Percentiles rank a stretch among this genome's conserved stretches.
phyloP scores from a whole-genome alignment of 2,113 vertebrate species.

The Girardinichthys multiradiatus region DNA sequence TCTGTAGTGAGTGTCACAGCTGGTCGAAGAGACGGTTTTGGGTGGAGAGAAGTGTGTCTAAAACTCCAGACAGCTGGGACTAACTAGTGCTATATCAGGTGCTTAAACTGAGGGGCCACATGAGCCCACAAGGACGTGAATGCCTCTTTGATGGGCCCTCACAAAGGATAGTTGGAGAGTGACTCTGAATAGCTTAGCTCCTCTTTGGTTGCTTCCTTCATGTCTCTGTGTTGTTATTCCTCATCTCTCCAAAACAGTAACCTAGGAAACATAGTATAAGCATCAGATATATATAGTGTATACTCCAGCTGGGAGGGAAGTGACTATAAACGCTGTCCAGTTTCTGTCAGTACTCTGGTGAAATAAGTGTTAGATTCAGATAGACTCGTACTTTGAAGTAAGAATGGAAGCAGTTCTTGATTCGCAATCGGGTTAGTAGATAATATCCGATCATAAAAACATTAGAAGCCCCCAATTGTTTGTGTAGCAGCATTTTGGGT shows the following conservation, averaged over 20 bases:
- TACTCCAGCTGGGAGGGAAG: not conserved
- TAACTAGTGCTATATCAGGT: slow-evolving; percentile 35
- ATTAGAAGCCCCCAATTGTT: too few relatives aligned
- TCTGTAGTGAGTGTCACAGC: slow-evolving; percentile 52
- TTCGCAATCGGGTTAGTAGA: too few relatives aligned
- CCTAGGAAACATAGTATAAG: slow-evolving; percentile 4
- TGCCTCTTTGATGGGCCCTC: slow-evolving; percentile 37
- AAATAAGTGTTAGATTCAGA: too few relatives aligned
- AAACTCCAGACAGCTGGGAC: slow-evolving; percentile 44
- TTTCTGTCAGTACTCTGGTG: too few relatives aligned
- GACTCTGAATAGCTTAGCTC: slow-evolving; percentile 22
- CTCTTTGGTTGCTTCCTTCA: slow-evolving; percentile 30
- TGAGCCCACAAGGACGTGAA: slow-evolving; percentile 23
- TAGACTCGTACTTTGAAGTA: too few relatives aligned
- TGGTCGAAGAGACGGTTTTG: slow-evolving; percentile 49
- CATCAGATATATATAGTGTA: not conserved
- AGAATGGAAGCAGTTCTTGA: too few relatives aligned
- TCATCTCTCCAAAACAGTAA: slow-evolving; percentile 25
- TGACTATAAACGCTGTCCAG: too few relatives aligned
- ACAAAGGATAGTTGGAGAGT: slow-evolving; percentile 34
- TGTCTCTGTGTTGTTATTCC: slow-evolving; percentile 7
- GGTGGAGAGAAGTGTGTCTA: slow-evolving; percentile 15
- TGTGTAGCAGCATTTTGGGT: too few relatives aligned
- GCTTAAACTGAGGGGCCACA: slow-evolving; percentile 32
- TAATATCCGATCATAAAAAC: too few relatives aligned